Conservation (phyloP, 2,113 vertebrate genomes). For the Corvus hawaiiensis region DNA sequence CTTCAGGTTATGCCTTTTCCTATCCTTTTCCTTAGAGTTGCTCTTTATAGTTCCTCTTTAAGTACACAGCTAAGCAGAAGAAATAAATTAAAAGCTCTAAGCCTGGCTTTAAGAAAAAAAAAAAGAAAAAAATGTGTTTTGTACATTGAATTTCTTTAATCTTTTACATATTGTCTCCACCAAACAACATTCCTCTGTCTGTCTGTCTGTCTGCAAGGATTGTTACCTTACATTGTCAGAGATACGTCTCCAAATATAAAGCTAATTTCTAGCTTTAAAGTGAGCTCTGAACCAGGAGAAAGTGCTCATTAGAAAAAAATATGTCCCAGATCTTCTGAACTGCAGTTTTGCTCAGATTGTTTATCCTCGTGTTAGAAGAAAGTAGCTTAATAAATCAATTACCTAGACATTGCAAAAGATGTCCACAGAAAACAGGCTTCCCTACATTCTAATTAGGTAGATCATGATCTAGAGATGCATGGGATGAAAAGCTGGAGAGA, state of each 20-base stretch:
- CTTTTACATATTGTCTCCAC: neutral
- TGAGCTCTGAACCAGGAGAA: neutral
- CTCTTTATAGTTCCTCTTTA: neutral
- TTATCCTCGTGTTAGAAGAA: neutral
- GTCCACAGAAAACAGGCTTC: neutral
- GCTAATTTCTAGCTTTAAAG: neutral
- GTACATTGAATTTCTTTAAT: neutral
- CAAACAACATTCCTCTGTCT: neutral
- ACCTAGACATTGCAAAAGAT: neutral
- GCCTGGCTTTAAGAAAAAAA: neutral
- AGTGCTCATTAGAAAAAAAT: neutral
- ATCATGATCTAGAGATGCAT: neutral
- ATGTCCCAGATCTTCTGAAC: neutral
- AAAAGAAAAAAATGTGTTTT: neutral
- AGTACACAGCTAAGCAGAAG: neutral
- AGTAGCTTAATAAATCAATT: neutral
- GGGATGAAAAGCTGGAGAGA: neutral
- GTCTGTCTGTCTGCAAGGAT: neutral
- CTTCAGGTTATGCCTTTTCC: neutral
- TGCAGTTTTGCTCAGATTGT: neutral
- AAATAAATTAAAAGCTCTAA: neutral
- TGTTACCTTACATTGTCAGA: neutral
- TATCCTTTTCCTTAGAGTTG: neutral
- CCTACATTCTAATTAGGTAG: neutral
- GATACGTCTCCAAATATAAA: neutral